These are phyloP conservation scores for Syrmaticus mikado DNA, from an alignment of 2,113 vertebrate genomes.

Conservation along the genomic window DNA sequence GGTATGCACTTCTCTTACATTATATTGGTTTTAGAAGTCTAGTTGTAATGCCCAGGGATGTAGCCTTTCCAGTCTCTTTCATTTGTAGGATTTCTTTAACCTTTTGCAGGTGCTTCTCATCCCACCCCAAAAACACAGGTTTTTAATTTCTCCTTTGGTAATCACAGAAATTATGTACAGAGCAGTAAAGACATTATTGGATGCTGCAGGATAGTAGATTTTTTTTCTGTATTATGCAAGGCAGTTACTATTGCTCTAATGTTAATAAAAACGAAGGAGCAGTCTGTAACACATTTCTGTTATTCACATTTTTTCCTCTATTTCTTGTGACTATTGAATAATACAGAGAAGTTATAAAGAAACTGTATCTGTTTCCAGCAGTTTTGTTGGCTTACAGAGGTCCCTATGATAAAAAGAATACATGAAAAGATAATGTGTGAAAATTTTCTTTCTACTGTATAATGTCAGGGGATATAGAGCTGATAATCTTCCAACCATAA, in stretches of 20 bases:
- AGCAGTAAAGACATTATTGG: background rate
- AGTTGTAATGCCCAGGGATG: background rate
- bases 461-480: slow-evolving; percentile 1
- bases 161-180: background rate
- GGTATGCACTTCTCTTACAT: background rate
- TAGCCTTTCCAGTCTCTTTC: background rate
- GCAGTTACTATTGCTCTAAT: background rate
- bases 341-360: background rate
- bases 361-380: slow-evolving; percentile 14
- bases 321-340: background rate
- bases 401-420: slow-evolving; percentile 22
- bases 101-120: background rate
- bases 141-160: background rate
- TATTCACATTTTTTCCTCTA: background rate
- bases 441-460: slow-evolving; percentile 9
- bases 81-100: background rate
- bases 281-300: background rate
- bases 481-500: background rate
- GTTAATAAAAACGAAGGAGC: slow-evolving; percentile 2
- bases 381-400: background rate
- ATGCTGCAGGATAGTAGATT: background rate
- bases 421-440: slow-evolving; percentile 7
- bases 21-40: background rate
- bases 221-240: background rate
- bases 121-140: background rate